Base-by-base conservation (phyloP, 2,113 vertebrate species). In the Cavia porcellus region DNA sequence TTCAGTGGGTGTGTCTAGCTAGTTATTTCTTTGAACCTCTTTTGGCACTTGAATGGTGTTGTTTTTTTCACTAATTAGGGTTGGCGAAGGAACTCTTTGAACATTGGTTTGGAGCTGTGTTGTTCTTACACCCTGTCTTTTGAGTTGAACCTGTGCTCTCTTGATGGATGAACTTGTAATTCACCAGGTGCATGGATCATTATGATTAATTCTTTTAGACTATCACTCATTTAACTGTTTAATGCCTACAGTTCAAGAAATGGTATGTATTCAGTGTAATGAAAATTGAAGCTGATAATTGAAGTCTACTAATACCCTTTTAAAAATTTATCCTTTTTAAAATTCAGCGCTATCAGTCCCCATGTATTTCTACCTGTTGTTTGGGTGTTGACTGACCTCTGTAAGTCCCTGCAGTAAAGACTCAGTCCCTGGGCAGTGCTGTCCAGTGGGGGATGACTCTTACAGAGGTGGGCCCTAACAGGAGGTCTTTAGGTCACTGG, bases 11-110 rank as follows among this genome's bases (percentile, higher is more conserved):
- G 38, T 95, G 80, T 50, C 75, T 84, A 64, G n/a, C 61, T 81
- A 84, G 75, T 92, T 83, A 92, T 57, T 86, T 84, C 81, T 95
- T 92, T 94, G 64, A 89, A 59, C 20, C 2, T 87, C n/a, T 82
- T 62, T 61, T 84, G 84, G 92, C 30, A 24, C 45, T 79, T 45
- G 80, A 47, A 75, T 45, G 28, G 25, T 80, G 59, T 68, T 15
- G 5, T 10, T 22, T 79, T 91, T 93, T 92, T 92, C 82, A 68
- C 92, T 94, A 90, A 86, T 92, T 86, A 75, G 28, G 22, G 20
- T 87, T 95, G 89, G 75, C 10, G 19, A 89, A 83, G 62, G 95
- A 95, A 74, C 19, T 1, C 47, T 75, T 47, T 55, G 79, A 95
- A 82, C 28, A 6, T 25, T 66, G 6, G 4, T 80, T 96, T 85